These are phyloP conservation scores for Pollicipes pollicipes DNA, from an alignment of 1,140 invertebrate genomes.

Conservation along the genomic window DNA sequence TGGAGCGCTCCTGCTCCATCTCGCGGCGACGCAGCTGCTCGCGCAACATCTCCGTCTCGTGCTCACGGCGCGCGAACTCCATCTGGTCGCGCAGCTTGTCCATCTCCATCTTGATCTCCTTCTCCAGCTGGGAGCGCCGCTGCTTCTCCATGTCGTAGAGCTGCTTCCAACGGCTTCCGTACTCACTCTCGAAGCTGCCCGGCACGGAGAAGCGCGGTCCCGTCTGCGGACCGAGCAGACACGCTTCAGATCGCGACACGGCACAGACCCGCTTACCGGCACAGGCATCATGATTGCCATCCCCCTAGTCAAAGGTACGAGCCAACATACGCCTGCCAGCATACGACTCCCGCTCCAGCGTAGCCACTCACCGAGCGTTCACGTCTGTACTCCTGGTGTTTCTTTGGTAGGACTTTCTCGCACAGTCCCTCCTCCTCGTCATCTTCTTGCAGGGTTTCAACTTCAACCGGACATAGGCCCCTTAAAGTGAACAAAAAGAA, in stretches of 20 bases:
- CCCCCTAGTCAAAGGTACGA: no score
- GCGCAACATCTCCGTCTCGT: slow-evolving; percentile 69
- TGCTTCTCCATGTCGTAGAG: slow-evolving; percentile 80
- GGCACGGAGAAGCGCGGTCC: slow-evolving; percentile 77
- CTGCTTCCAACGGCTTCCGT: slow-evolving; percentile 90
- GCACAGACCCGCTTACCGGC: no score
- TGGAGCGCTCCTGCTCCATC: slow-evolving; percentile 65
- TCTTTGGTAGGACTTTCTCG: slow-evolving; percentile 73
- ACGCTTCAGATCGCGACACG: no score
- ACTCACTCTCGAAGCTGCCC: slow-evolving; percentile 86
- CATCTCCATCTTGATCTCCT: no score
- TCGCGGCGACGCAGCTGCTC: slow-evolving; percentile 71
- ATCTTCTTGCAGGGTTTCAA: slow-evolving; percentile 69
- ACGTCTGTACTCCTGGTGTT: slow-evolving; percentile 61
- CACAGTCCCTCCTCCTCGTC: slow-evolving; percentile 88
- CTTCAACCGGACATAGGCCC: slow-evolving; percentile 59
- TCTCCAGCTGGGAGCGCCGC: slow-evolving; percentile 72
- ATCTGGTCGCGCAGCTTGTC: slow-evolving; percentile 88
- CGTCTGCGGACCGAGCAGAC: no score
- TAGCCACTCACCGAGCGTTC: slow-evolving; percentile 53
- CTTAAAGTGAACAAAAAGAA: no score
- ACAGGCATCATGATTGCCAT: no score
- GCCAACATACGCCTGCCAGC: no score
- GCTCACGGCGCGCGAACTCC: slow-evolving; percentile 80
- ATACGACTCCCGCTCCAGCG: no score